Conservation (phyloP, 2,888 invertebrate genomes). For the Drosophila greeni region DNA sequence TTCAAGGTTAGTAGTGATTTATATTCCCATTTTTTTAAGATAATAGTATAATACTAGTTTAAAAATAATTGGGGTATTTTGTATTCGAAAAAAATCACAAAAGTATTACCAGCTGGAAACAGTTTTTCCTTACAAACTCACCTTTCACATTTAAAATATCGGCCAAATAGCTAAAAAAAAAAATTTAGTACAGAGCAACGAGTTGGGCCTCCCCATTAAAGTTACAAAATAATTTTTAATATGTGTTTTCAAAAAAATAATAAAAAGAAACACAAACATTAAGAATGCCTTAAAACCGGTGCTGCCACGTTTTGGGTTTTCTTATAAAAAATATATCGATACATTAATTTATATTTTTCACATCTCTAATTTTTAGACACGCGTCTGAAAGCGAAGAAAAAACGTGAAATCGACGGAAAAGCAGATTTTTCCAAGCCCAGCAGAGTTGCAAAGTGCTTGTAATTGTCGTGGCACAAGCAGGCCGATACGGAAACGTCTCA, state of each 20-base stretch:
- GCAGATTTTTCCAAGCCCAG: conserved; percentile 55
- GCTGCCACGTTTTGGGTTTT: neutral
- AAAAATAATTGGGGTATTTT: neutral
- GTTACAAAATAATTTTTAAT: too few species aligned
- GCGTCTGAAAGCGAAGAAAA: conserved; percentile 66
- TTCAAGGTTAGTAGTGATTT: neutral
- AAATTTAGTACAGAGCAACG: too few species aligned
- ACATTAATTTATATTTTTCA: neutral
- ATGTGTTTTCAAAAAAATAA: too few species aligned
- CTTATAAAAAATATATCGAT: conserved; percentile 5
- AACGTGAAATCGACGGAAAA: conserved; percentile 59
- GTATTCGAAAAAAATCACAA: neutral
- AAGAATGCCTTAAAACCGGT: neutral
- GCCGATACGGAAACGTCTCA: conserved; percentile 52
- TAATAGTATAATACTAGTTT: neutral
- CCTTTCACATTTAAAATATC: too few species aligned
- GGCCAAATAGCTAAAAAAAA: too few species aligned
- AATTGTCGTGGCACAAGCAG: conserved; percentile 61
- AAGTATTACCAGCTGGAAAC: too few species aligned
- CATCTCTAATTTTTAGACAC: conserved; percentile 64
- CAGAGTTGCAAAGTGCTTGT: conserved; percentile 56
- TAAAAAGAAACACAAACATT: too few species aligned
- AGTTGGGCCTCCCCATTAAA: too few species aligned
- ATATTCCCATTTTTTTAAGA: neutral
- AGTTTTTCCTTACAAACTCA: too few species aligned